Evolutionary conservation across 2,888 invertebrate genomes (phyloP), one percentile per base, ranked within the genome.

Genomic region (Seira ritae): DNA sequence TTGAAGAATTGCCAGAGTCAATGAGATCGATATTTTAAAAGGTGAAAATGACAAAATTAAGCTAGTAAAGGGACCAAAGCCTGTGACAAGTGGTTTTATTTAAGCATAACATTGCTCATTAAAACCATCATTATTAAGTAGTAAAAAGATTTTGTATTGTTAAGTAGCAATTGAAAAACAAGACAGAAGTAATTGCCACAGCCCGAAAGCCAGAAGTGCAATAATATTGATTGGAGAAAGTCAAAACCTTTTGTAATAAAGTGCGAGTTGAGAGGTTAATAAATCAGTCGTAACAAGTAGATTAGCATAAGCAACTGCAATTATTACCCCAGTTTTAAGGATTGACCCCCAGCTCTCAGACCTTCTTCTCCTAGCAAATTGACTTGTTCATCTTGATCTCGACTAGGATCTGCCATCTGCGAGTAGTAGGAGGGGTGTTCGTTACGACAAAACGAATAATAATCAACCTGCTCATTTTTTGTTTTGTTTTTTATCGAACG

Each of bases 401-500:
- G 95, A 92, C 96, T 95, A 91, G 97, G 96, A 92, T 98, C 98
- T 92, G 97, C 97, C 96, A 98, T 97, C 96, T 97, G 97, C 93
- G 94, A 92, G 93, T 93, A 93, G 50, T 12, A 50, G 50, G 12
- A 50, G 91, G 92, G 92, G 88, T 85, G 87, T 78, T 88, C 85
- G 93, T 92, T 92, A 85, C 84, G 84, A 85, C 87, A 87, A 80
- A 77, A 87, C 70, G 22, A 69, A 66, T 69, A 75, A 42, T 77
- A 69, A 84, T 84, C 74, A 70, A 70, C 50, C 79, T 79, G 19
- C 46, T 78, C 77, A 71, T 23, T 60, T 55, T 50, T n/a, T 23
- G 46, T 69, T 23, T 19, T 74, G 12, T 50, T 50, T 23, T 66
- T 17, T 67, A 23, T 60, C 31, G 62, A 73, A 83, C 50, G 71